Evolutionary conservation across 2,113 vertebrate species (phyloP), one percentile per base, ranked within the genome.

Genomic region (Oncorhynchus gorbuscha): DNA sequence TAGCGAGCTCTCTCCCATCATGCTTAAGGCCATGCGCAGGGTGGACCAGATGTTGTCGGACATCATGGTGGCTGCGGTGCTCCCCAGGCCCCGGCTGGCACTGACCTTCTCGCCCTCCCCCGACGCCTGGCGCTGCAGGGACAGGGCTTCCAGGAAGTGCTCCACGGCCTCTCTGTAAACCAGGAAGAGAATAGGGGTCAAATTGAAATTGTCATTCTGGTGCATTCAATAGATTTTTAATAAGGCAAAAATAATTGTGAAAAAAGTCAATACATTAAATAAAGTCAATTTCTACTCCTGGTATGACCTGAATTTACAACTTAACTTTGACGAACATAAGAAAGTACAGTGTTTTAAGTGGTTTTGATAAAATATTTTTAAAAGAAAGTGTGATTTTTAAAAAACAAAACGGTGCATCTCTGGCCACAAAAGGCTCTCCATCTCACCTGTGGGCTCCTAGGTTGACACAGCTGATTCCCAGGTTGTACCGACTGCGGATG

Each of bases 41-140:
- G 97, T 99, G 87, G 95, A 98, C 98, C 98, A 99, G 90, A 99
- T 99, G 92, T 99, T 99, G 93, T 99, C 98, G 0, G 98, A 99
- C 97, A 98, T 99, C 93, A 98, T 93, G 18, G 96, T 89, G 88
- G 1, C 96, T 76, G 85, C 96, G 70, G 73, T 93, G 77, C n/a
- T 94, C 51, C 88, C 90, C 0, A 89, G 92, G 1, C 90, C 90
- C 32, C 93, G 0, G 69, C 93, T 72, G 74, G 94, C 85, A 87
- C 93, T 20, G 73, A 94, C 75, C 84, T 94, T 59, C 90, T 93
- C 24, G 92, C 93, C 77, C 83, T 93, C 91, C 84, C 93, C 92
- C 74, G 95, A 90, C 61, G 96, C 93, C 94, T 98, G 96, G 86
- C 95, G 95, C 89, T 99, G 98, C 80, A 99, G 95, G 81, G 96